Evolutionary conservation across 2,888 invertebrate species (phyloP), one percentile per base, ranked within the genome.

Genomic region (Drosophila paucipuncta): DNA sequence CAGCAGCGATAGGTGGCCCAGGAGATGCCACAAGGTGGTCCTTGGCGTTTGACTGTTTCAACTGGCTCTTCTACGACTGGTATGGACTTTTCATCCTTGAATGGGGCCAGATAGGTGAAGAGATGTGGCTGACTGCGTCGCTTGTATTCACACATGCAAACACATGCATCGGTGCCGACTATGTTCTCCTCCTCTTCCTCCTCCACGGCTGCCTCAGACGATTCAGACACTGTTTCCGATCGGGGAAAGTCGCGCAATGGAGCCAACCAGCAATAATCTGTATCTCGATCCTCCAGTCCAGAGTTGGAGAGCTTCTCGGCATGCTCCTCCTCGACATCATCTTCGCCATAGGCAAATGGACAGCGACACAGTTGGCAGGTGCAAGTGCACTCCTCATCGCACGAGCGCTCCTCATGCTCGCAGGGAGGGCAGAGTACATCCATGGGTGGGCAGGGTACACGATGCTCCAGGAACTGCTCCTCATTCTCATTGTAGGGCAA

Each of bases 341-440:
- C 25, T 16, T 54, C 76, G 1, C 37, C 70, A n/a, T 43, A 81
- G 16, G 41, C 70, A 0, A 76, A 60, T 0, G 31, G 41, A 25
- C 87, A 87, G 2, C 63, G 73, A 52, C 87, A 87, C 4, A 76
- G 13, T 2, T 82, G 28, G 47, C 87, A 87, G 10, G 82, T 87
- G 64, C 91, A 87, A 10, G 78, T 82, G 49, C 91, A 87, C 0
- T 89, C 76, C 0, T 52, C 39, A 25, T 80, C 85, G 28, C 84
- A 89, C 41, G 78, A 62, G n/a, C 54, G 28, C 0, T 57, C 59
- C 0, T 58, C 68, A 1, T 61, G 33, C 13, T 49, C 28, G 28
- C 92, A 92, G 52, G 58, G 86, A n/a, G 66, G 88, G 68, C 81
- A 92, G 28, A 79, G 75, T 62, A 11, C 70, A 18, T 70, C 78